A percentile compares a stretch with the other conserved stretches of the same genome.
phyloP scores from a whole-genome alignment of 2,113 vertebrate genomes.

The Accipiter cooperii region DNA sequence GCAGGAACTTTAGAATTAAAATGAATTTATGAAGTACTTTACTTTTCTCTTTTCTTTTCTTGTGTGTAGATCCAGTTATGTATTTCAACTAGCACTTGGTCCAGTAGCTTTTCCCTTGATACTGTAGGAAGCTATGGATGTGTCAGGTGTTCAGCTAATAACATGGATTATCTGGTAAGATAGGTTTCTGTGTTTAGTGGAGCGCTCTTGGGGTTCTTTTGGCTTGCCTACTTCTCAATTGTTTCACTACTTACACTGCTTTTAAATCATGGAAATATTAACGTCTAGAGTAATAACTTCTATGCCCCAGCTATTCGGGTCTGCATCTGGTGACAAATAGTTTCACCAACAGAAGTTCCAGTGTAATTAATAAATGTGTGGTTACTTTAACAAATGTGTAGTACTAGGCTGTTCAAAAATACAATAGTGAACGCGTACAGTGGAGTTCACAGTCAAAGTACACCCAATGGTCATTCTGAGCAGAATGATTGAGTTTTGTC shows the following conservation, averaged over 20 bases:
- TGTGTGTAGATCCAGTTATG: slow-evolving; percentile 84
- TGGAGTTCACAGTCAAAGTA: background rate
- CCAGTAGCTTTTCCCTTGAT: slow-evolving; percentile 89
- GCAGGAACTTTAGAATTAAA: background rate
- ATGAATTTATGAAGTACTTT: background rate
- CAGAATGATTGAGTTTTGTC: background rate
- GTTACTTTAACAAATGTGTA: background rate
- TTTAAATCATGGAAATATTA: background rate
- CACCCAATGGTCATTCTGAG: background rate
- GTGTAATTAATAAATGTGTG: background rate
- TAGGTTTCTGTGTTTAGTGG: background rate
- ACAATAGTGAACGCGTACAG: rapidly evolving
- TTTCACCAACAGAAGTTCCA: background rate
- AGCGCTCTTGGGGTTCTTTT: background rate
- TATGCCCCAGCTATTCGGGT: background rate
- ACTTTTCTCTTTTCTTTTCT: background rate
- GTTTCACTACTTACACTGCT: background rate
- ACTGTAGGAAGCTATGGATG: slow-evolving; percentile 95
- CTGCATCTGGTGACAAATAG: background rate
- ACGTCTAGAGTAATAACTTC: background rate
- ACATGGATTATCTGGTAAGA: slow-evolving; percentile 89
- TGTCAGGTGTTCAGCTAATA: slow-evolving; percentile 84
- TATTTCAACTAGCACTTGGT: slow-evolving; percentile 92
- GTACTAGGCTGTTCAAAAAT: background rate
- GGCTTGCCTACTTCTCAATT: background rate